Conservation (phyloP, 1,140 invertebrate genomes). For the Psilanteris sp. region DNA sequence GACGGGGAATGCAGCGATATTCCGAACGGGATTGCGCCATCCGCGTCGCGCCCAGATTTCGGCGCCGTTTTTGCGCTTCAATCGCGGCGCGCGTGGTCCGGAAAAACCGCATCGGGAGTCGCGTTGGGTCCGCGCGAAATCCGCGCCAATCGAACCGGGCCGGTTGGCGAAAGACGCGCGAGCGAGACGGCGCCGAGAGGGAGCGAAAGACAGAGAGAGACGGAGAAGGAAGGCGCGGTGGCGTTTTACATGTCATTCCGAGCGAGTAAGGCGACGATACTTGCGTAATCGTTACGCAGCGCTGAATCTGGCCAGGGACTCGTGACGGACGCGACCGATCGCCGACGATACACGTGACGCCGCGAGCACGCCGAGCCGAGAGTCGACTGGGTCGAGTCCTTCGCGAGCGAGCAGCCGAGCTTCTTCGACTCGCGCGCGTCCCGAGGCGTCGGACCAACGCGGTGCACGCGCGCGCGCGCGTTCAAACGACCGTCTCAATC, state of each 20-base stretch:
- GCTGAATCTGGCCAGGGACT: conserved; percentile 60
- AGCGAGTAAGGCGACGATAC: conserved; percentile 57
- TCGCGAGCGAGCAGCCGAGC: conserved; percentile 39
- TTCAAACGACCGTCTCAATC: too few relatives aligned
- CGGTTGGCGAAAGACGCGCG: too few relatives aligned
- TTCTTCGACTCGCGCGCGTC: conserved; percentile 20
- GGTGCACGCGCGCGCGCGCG: conserved; percentile 2
- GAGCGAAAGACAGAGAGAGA: not conserved
- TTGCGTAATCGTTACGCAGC: conserved; percentile 72
- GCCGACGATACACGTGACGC: conserved; percentile 46
- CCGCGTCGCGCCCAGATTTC: too few relatives aligned
- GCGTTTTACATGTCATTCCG: conserved; percentile 51
- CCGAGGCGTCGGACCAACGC: not conserved
- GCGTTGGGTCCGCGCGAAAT: too few relatives aligned
- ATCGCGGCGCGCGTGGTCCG: too few relatives aligned
- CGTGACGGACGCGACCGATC: conserved; percentile 55
- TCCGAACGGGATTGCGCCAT: too few relatives aligned
- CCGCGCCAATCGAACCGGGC: not conserved
- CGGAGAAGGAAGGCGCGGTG: conserved; percentile 22
- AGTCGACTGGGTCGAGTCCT: conserved; percentile 36
- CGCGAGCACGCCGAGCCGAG: conserved; percentile 31
- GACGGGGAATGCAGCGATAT: too few relatives aligned
- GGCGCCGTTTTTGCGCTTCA: too few relatives aligned
- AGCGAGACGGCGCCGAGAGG: too few relatives aligned
- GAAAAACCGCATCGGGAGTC: too few relatives aligned